Base-by-base conservation (phyloP, 2,797 vertebrate species). In the Danio kyathit region DNA sequence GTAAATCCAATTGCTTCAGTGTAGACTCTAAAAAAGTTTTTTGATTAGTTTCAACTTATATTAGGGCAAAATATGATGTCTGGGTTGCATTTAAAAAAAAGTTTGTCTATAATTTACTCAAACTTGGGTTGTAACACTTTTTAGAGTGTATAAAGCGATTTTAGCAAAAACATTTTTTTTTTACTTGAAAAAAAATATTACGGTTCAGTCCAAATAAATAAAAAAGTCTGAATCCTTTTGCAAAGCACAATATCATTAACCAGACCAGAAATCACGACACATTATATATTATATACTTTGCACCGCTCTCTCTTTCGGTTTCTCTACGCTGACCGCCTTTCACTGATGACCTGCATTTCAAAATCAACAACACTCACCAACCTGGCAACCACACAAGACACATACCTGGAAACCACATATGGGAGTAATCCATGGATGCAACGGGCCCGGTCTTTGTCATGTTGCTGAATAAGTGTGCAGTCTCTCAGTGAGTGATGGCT, bases 341-440 rank as follows among this genome's bases (percentile, higher is more conserved):
- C 11, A 51, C 57, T 43, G 38, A n/a, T 72, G 56, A 44, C 17
- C 57, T 71, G 46, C 52, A 56, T 69, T 59, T 69, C 41, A 17
- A 57, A 43, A 74, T 59, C 13, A 52, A 60, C 43, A 64, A 52
- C 70, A 71, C 49, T 21, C 2, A 57, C 64, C 43, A 80, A 77
- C 63, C 76, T 76, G 64, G 38, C 69, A 71, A 80, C 84, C 78
- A 75, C 83, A 86, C 82, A 90, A 64, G 17, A 84, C 84, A 94
- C 94, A 91, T 91, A 95, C 94, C 94, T 94, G 93, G 93, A 87
- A 93, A 90, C 94, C 94, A 95, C 92, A 94, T 88, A 89, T 89
- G 93, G 87, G 89, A 91, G 90, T 93, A 93, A 89, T 95, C 94
- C 94, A 94, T 93, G 71, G 91, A 90, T 85, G 92, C 91, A 88